Conservation (phyloP, 2,113 vertebrate species). For the Pygoscelis antarcticus region DNA sequence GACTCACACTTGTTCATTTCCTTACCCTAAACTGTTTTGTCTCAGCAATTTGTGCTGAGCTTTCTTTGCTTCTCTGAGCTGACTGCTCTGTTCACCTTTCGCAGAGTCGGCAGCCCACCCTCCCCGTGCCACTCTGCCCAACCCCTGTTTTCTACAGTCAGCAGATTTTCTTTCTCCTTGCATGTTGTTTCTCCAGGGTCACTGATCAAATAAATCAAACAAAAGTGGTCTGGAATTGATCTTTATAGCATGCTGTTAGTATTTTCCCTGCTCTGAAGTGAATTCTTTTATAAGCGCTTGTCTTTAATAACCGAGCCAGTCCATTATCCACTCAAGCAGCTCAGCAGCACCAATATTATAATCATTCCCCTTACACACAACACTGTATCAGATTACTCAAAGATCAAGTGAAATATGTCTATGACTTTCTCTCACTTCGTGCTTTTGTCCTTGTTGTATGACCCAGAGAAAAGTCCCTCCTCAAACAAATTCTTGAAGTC, state of each 20-base stretch:
- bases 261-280: slow-evolving; percentile 10
- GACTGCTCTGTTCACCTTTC: not conserved
- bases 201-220: slow-evolving; percentile 35
- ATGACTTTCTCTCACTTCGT: not conserved
- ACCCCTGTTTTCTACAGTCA: not conserved
- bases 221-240: slow-evolving; percentile 55
- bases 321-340: slow-evolving; percentile 32
- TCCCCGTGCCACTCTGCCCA: rapidly evolving
- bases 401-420: not conserved
- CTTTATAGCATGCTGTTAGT: not conserved
- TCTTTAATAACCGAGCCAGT: slow-evolving; percentile 6
- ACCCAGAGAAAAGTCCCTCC: not conserved
- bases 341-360: not conserved
- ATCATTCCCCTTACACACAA: not conserved
- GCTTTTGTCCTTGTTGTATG: not conserved
- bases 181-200: not conserved
- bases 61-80: rapidly evolving
- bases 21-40: not conserved
- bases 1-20: not conserved
- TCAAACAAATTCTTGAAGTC: not conserved
- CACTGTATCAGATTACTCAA: not conserved
- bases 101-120: not conserved
- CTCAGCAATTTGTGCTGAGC: not conserved
- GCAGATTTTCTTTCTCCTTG: slow-evolving; percentile 12
- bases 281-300: slow-evolving; percentile 32